Percentiles rank a stretch among this genome's conserved stretches.
Evolutionary conservation across 23 tunicate genomes (phyloP).

Genomic region (Ascidia mentula): DNA sequence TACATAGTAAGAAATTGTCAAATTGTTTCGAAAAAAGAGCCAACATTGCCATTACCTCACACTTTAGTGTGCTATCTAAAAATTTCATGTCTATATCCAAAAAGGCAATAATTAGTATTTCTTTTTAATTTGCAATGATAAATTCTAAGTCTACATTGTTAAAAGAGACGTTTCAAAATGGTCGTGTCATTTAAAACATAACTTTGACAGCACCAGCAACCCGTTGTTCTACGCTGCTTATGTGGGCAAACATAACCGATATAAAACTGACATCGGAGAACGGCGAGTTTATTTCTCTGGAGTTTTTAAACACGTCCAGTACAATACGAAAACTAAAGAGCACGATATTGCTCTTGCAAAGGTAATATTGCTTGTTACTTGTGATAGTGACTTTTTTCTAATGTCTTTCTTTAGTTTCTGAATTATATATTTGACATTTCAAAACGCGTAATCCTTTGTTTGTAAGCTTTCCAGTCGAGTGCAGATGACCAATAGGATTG

Average conservation of each 20-base stretch:
- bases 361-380: neutral
- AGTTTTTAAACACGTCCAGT: neutral
- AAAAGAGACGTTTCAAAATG: too few relatives aligned
- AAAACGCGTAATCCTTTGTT: too few relatives aligned
- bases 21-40: too few relatives aligned
- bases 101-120: too few relatives aligned
- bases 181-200: too few relatives aligned
- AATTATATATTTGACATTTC: too few relatives aligned
- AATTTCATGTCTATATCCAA: too few relatives aligned
- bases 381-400: neutral
- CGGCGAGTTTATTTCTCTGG: neutral
- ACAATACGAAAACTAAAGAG: conserved; percentile 8
- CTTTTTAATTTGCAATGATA: too few relatives aligned
- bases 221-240: conserved; percentile 14
- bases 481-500: neutral
- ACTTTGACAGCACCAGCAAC: neutral
- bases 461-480: neutral
- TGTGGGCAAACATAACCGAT: conserved; percentile 15
- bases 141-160: too few relatives aligned
- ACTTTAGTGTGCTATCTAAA: too few relatives aligned
- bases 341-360: conserved; percentile 19
- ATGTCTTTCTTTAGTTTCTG: too few relatives aligned
- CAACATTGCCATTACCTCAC: too few relatives aligned
- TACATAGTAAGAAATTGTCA: neutral
- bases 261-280: neutral